phyloP scores from a whole-genome alignment of 1,140 invertebrate genomes.

The Chironomus tepperi region DNA sequence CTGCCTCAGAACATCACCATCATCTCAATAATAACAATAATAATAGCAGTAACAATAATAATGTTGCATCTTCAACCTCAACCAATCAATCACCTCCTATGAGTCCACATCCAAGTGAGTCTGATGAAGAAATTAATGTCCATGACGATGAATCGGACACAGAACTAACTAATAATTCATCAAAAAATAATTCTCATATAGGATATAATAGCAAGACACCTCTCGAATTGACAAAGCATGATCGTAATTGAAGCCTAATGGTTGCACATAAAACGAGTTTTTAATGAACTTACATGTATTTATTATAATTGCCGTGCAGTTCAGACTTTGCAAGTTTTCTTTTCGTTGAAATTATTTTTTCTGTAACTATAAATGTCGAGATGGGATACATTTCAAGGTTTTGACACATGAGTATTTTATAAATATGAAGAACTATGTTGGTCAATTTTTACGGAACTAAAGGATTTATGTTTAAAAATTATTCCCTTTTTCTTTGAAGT shows the following conservation, averaged over 20 bases:
- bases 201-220: not conserved
- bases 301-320: constrained; percentile 1
- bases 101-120: constrained; percentile 45
- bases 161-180: not conserved
- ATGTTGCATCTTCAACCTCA: constrained; percentile 38
- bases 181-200: constrained; percentile 1
- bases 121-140: constrained; percentile 63
- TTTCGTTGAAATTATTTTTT: not conserved
- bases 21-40: constrained; percentile 13
- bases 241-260: constrained; percentile 19
- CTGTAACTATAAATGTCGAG: not conserved
- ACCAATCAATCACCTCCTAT: constrained; percentile 34
- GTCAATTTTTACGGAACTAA: too few relatives aligned
- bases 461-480: too few relatives aligned
- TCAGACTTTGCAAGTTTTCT: not conserved
- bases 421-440: too few relatives aligned
- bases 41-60: constrained; percentile 32
- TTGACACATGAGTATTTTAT: not conserved
- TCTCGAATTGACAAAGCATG: constrained; percentile 20
- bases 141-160: constrained; percentile 53
- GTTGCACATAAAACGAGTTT: constrained; percentile 15
- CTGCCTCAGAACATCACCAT: constrained; percentile 35
- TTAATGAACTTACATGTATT: constrained; percentile 12
- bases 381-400: not conserved
- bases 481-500: too few relatives aligned